Base-by-base conservation (phyloP, 2,888 invertebrate species). In the Amphipyra tragopoginis region DNA sequence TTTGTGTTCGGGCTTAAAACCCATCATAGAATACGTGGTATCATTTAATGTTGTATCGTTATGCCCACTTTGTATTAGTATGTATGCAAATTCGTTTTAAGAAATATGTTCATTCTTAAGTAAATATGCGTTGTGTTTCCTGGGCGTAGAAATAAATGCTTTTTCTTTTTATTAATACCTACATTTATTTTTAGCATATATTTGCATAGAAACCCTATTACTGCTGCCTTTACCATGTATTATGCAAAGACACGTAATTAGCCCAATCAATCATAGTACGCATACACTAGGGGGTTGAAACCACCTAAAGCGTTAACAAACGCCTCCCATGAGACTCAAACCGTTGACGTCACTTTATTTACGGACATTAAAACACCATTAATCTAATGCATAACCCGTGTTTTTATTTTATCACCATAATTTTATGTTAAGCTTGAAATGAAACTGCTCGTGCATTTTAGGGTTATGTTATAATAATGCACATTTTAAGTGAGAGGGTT, bases 351-450 rank as follows among this genome's bases (percentile, higher is more conserved):
- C 67, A 65, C 63, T 67, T 51, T 73, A 72, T 67, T 63, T 65
- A 71, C 63, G 67, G 51, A 82, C 88, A 86, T 88, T 86, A 87
- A 83, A 86, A 76, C 65, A 71, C 87, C 87, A 90, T 90, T 88
- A 88, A 86, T 86, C 74, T 91, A 90, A 91, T 91, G 90, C 84
- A 82, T 67, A 79, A 79, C 73, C 70, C 85, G 69, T 90, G 88
- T 90, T 88, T 79, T 80, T 79, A 81, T 80, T 75, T 66, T 62
- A 81, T 63, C 58, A 66, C 76, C 80, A 77, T 80, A 76, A 82
- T 74, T 82, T 83, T 77, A 82, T 79, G 77, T 77, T 77, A 50
- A 66, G 64, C 61, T 57, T 67, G 61, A 73, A 81, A 74, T 66
- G 71, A 59, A 66, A 66, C 21, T 59, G 21, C 49, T 49, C 15